Evolutionary conservation across 2,113 vertebrate species (phyloP).

Genomic region (Cebus imitator): DNA sequence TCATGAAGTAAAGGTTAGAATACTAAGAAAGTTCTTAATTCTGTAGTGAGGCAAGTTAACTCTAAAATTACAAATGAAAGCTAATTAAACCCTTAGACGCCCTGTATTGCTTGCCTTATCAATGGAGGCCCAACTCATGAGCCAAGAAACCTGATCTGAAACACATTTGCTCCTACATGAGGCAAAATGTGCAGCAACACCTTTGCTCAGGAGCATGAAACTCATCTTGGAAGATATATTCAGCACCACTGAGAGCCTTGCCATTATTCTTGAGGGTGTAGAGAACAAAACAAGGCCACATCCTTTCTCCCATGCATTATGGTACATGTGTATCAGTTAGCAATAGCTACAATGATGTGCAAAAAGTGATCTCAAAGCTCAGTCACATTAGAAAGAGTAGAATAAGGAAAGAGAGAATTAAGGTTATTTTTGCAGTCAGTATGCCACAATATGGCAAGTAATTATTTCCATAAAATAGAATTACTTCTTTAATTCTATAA

Average conservation of each 20-base stretch:
- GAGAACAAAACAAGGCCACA: neutral
- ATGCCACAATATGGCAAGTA: neutral
- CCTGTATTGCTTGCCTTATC: neutral
- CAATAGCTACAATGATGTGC: neutral
- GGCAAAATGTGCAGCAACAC: neutral
- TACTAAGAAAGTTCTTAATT: neutral
- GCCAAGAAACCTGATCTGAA: neutral
- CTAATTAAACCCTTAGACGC: neutral
- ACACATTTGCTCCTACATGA: neutral
- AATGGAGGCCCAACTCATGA: neutral
- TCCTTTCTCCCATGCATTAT: neutral
- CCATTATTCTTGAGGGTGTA: neutral
- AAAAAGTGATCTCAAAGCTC: neutral
- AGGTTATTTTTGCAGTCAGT: neutral
- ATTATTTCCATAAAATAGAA: neutral
- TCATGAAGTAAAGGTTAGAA: neutral
- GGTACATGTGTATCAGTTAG: neutral
- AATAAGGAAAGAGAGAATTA: neutral
- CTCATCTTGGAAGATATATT: neutral
- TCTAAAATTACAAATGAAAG: neutral
- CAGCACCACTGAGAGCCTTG: neutral
- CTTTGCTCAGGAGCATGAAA: neutral
- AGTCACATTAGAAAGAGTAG: neutral
- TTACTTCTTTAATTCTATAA: neutral
- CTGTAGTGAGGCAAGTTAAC: neutral